Percentiles rank a stretch among this genome's conserved stretches.
phyloP scores from a whole-genome alignment of 2,797 vertebrate species.

The Enteromius treurensis region DNA sequence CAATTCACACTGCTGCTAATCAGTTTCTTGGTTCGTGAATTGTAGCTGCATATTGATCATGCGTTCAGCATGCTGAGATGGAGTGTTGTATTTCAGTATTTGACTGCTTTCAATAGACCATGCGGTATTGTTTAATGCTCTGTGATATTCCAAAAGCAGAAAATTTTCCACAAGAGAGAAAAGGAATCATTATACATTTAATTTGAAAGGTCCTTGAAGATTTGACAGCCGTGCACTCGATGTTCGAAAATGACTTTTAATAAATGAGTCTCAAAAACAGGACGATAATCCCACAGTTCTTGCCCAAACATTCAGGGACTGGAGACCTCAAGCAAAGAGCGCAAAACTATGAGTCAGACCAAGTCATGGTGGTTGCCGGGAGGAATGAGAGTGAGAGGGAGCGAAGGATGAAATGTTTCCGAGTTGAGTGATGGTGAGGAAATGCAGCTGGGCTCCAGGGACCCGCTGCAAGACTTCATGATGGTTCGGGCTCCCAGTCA shows the following conservation, averaged over 20 bases:
- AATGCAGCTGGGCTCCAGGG: constrained; percentile 51
- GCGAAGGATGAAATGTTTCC: constrained; percentile 43
- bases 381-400: constrained; percentile 46
- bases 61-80: constrained; percentile 31
- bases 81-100: constrained; percentile 31
- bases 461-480: constrained; percentile 44
- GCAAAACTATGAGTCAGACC: constrained; percentile 35
- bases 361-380: constrained; percentile 33
- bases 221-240: background rate
- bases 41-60: constrained; percentile 48
- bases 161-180: constrained; percentile 22
- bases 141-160: constrained; percentile 24
- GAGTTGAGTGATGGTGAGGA: constrained; percentile 53
- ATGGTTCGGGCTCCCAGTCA: constrained; percentile 66
- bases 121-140: constrained; percentile 3
- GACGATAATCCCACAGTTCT: constrained; percentile 34
- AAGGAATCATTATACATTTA: constrained; percentile 21
- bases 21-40: constrained; percentile 44
- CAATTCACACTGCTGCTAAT: constrained; percentile 50
- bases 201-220: constrained; percentile 31
- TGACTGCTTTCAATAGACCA: constrained; percentile 30
- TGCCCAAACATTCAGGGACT: constrained; percentile 40
- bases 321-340: constrained; percentile 42
- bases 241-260: constrained; percentile 12
- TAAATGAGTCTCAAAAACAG: constrained; percentile 39